Conservation (phyloP, 2,113 vertebrate species). For the Chionis minor region DNA sequence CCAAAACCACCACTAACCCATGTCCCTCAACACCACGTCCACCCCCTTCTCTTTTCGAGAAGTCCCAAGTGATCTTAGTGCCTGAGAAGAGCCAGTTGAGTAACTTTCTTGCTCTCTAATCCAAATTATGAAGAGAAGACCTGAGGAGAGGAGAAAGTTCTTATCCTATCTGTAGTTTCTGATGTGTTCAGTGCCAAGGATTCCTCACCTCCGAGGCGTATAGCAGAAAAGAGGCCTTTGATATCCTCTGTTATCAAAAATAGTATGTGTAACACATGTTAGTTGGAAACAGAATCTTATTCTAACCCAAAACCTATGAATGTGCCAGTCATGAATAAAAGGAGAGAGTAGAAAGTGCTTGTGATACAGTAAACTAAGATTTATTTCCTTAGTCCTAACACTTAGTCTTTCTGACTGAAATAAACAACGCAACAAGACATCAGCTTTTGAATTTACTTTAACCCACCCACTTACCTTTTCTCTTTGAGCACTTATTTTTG, state of each 20-base stretch:
- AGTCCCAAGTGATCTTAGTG: neutral
- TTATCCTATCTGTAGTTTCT: neutral
- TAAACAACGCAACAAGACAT: neutral
- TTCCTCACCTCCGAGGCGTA: neutral
- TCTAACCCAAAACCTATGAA: neutral
- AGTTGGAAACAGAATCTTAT: neutral
- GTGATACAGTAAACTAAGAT: neutral
- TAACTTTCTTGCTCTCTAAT: neutral
- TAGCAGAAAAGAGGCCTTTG: neutral
- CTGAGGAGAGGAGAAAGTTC: neutral
- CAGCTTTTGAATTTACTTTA: neutral
- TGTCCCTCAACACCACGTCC: too few relatives aligned
- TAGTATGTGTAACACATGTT: neutral
- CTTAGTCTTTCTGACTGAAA: neutral
- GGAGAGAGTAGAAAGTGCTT: neutral
- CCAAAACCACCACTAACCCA: too few relatives aligned
- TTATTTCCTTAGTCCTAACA: neutral
- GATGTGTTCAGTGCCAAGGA: neutral
- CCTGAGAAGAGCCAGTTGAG: neutral
- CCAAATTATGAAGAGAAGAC: neutral
- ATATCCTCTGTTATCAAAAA: neutral
- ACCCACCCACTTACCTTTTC: neutral
- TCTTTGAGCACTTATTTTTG: neutral
- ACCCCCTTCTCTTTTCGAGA: neutral
- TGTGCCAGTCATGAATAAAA: neutral